Evolutionary conservation across 2,113 vertebrate species (phyloP).

Genomic region (Podiceps cristatus): DNA sequence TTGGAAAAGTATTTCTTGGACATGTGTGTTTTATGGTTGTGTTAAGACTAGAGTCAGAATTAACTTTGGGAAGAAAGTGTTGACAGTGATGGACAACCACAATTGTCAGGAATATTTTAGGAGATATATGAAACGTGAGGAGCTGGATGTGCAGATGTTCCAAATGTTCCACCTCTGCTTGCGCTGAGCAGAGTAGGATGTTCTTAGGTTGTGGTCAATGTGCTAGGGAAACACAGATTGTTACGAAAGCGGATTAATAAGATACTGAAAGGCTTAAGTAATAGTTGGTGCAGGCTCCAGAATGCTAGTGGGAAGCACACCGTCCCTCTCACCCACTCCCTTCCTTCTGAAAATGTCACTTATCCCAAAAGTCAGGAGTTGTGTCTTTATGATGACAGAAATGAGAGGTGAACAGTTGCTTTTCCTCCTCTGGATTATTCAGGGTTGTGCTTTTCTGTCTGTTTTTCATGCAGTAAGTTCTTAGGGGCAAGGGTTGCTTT

Average conservation of each 20-base stretch:
- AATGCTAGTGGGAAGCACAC: constrained; percentile 19
- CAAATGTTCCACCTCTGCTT: neutral
- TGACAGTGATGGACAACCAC: neutral
- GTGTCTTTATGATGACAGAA: constrained; percentile 12
- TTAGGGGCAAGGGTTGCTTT: neutral
- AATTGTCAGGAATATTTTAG: neutral
- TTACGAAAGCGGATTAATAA: neutral
- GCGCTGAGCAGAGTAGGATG: neutral
- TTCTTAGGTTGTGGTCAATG: neutral
- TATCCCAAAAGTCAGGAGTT: neutral
- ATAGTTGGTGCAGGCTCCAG: neutral
- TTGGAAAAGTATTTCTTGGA: neutral
- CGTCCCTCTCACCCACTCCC: constrained; percentile 36
- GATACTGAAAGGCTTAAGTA: neutral
- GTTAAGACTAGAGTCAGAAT: neutral
- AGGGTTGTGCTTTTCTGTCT: neutral
- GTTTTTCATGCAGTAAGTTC: neutral
- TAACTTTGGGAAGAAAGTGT: neutral
- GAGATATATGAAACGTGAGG: neutral
- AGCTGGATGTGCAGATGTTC: neutral
- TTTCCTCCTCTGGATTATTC: constrained; percentile 48
- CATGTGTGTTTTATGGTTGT: neutral
- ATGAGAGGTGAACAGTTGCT: constrained; percentile 50
- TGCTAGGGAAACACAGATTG: neutral
- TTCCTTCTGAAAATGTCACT: constrained; percentile 56